Percentiles rank a stretch among this genome's conserved stretches.
Evolutionary conservation across 1,140 invertebrate genomes (phyloP).

Genomic region (Colletes latitarsis): DNA sequence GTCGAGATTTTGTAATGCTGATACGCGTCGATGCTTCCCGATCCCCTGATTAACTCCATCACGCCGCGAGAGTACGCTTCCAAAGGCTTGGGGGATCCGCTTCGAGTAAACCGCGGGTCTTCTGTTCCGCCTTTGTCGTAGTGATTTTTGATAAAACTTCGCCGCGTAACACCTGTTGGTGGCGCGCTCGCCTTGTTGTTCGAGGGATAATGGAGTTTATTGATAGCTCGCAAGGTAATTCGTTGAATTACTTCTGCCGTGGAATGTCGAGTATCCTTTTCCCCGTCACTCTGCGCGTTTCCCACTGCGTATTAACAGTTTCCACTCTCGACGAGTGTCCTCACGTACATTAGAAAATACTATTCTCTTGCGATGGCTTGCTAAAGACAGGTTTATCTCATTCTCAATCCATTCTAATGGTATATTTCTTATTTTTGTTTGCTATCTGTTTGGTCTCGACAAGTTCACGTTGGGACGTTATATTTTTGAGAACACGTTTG

Average conservation of each 20-base stretch:
- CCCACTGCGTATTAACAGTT: background rate
- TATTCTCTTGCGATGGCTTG: no score
- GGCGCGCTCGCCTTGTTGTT: background rate
- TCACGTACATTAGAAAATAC: no score
- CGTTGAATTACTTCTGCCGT: background rate
- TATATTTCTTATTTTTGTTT: no score
- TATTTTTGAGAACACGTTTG: no score
- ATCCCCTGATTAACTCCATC: background rate
- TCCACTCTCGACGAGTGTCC: no score
- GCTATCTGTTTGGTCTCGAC: no score
- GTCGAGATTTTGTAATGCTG: background rate
- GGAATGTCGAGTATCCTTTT: background rate
- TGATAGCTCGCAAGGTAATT: constrained; percentile 1
- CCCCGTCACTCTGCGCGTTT: background rate
- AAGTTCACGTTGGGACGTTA: no score
- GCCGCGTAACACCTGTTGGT: constrained; percentile 46
- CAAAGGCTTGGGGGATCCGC: no score
- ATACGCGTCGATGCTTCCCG: background rate
- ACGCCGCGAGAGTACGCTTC: no score
- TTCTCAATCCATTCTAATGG: no score
- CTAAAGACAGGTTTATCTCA: no score
- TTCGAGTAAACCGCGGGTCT: no score
- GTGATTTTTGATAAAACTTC: constrained; percentile 41
- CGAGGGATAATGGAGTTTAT: background rate
- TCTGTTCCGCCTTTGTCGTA: background rate